Conservation (phyloP, 2,113 vertebrate genomes). For the Oncorhynchus nerka region DNA sequence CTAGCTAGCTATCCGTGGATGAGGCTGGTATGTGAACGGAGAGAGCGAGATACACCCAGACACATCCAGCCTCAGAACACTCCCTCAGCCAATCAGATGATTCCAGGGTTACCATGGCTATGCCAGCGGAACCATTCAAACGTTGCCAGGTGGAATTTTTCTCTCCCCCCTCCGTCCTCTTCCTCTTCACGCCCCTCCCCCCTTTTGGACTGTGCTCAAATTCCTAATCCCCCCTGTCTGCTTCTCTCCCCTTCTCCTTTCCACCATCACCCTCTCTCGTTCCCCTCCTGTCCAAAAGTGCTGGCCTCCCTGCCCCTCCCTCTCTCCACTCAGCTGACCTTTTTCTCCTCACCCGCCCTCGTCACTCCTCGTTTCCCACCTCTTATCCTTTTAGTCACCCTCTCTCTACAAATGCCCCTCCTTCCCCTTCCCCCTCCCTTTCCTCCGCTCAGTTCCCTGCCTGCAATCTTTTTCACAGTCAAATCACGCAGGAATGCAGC, state of each 20-base stretch:
- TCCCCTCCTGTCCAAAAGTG: neutral
- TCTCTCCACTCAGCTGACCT: constrained; percentile 35
- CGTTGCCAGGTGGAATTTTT: constrained; percentile 50
- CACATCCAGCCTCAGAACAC: neutral
- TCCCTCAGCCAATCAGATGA: constrained; percentile 21
- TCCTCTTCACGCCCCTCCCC: constrained; percentile 7
- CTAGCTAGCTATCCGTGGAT: constrained; percentile 1
- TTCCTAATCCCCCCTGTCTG: constrained; percentile 22
- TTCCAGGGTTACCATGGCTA: constrained; percentile 32
- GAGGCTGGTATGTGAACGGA: neutral
- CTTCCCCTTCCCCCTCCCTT: constrained; percentile 6
- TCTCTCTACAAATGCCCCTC: constrained; percentile 33
- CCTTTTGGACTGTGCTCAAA: neutral
- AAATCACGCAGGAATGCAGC: constrained; percentile 70
- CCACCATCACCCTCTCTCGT: neutral
- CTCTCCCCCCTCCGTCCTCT: constrained; percentile 6
- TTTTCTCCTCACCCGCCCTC: constrained; percentile 39
- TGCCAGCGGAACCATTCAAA: constrained; percentile 27
- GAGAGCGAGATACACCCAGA: neutral
- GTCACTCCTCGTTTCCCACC: constrained; percentile 52
- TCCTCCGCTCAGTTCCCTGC: constrained; percentile 27
- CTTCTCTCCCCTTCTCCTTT: neutral
- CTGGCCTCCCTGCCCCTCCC: constrained; percentile 1
- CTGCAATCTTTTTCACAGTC: constrained; percentile 56
- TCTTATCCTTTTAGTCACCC: constrained; percentile 57